Evolutionary conservation across 2,797 vertebrate genomes (phyloP), one percentile per base, ranked within the genome.

Genomic region (Coregonus suidteri): DNA sequence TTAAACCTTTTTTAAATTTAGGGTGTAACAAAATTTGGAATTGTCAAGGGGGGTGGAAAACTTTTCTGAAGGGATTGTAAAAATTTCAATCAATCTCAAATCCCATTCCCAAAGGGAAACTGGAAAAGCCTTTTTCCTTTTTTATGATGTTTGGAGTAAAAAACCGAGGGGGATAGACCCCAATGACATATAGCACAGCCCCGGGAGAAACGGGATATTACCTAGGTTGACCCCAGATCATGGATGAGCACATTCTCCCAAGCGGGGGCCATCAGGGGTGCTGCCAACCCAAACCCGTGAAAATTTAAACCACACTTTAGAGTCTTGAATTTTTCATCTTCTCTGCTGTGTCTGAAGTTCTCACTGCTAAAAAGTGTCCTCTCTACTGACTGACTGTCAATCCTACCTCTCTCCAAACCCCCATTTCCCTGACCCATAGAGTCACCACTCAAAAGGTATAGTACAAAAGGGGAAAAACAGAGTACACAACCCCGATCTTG

Each of bases 381-480:
- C 74, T 68, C 56, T 81, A 68, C 62, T 74, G 34, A 1, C 66
- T 18, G 34, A 1, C 66, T 18, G 34, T 35, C 73, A 76, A 75
- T 74, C 69, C 69, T 76, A 18, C 59, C 47, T 75, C 18, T 41
- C 47, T 70, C 37, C 72, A 30, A 64, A 1, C 20, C 1, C 5
- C 54, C 5, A 59, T 59, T n/a, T 6, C 73, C 74, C 81, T 80
- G 76, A 76, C 73, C 54, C 75, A 75, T 31, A 25, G 11, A 11
- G 4, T 18, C n/a, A 18, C 74, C 69, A 76, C 77, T 68, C 82
- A 31, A 65, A 73, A 77, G 20, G 37, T 67, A 78, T 86, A 84
- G 86, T 89, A 86, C 84, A 87, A 87, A 71, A n/a, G n/a, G 64
- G 71, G 70, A 80, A 82, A 64, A 73, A 59, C 35, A 71, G 37